Conservation (phyloP, 2,888 invertebrate species). For the Lepidochrysops patricia region DNA sequence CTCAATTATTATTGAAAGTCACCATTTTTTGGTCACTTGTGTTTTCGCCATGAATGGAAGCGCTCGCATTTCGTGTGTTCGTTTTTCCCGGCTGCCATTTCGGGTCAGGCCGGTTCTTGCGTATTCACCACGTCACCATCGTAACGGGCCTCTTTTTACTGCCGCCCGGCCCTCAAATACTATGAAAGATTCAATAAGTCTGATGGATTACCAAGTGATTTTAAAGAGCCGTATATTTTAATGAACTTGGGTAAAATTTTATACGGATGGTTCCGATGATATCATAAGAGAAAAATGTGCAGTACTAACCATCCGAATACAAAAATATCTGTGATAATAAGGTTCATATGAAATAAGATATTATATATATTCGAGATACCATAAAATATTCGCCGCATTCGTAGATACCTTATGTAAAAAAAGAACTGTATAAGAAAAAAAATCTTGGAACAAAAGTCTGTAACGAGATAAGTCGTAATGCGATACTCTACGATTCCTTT, state of each 20-base stretch:
- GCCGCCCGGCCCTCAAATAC: background rate
- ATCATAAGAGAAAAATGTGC: background rate
- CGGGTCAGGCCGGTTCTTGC: constrained; percentile 57
- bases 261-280: no score
- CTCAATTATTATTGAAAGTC: background rate
- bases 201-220: background rate
- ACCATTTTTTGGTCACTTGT: constrained; percentile 24
- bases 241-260: no score
- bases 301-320: background rate
- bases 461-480: constrained; percentile 68
- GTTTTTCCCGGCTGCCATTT: constrained; percentile 57
- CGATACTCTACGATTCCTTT: constrained; percentile 62
- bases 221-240: background rate
- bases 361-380: constrained; percentile 47
- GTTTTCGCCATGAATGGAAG: constrained; percentile 47
- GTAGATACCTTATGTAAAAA: constrained; percentile 33
- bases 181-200: background rate
- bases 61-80: constrained; percentile 46
- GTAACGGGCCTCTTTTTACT: constrained; percentile 7
- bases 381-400: constrained; percentile 50
- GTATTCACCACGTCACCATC: constrained; percentile 51
- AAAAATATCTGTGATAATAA: constrained; percentile 34
- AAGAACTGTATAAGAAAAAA: constrained; percentile 44
- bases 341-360: constrained; percentile 59
- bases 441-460: constrained; percentile 46